Evolutionary conservation across 1,140 invertebrate species (phyloP), one percentile per base, ranked within the genome.

Genomic region (Drosophila neocordata): DNA sequence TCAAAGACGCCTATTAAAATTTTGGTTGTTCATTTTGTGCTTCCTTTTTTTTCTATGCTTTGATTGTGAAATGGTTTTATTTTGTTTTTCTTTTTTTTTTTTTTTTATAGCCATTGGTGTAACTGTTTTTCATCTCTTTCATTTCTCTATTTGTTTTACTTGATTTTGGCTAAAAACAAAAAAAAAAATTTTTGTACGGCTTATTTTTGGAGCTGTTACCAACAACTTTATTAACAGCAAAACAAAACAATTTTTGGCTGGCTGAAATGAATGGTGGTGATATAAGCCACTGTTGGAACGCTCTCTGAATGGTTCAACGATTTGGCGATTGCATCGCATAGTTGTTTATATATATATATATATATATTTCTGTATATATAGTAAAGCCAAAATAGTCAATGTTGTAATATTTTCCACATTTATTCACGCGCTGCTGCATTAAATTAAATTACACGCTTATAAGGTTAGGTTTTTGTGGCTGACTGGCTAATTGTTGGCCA

Each of bases 391-490:
- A 76, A 76, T 64, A 73, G 72, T 75, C 59, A 65, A 76, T 76
- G 73, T 76, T 76, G 73, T 73, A 76, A 76, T 73, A 76, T 76
- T 76, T 76, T 76, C 65, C 73, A 76, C 73, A 76, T 76, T 76
- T 75, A 76, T 76, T 76, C 73, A 76, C 73, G 73, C 73, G 73
- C 57, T 53, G 68, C 41, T 76, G 73, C 73, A 76, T 76, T 76
- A 76, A 76, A 76, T 76, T 76, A 76, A 75, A 76, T 76, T 76
- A 76, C 73, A 76, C 73, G 73, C 73, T 76, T 75, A 69, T 75
- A 69, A 64, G 65, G 58, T 55, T 13, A 64, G 65, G 58, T 55
- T 13, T 76, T 76, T 76, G 63, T 55, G 65, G 72, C 53, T 75
- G 72, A 34, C 73, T 75, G 58, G 63, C 61, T 18, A 53, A 58